These are phyloP conservation scores for Pocillopora verrucosa DNA, from an alignment of 64 coral and sea anemone species.

Conservation along the genomic window DNA sequence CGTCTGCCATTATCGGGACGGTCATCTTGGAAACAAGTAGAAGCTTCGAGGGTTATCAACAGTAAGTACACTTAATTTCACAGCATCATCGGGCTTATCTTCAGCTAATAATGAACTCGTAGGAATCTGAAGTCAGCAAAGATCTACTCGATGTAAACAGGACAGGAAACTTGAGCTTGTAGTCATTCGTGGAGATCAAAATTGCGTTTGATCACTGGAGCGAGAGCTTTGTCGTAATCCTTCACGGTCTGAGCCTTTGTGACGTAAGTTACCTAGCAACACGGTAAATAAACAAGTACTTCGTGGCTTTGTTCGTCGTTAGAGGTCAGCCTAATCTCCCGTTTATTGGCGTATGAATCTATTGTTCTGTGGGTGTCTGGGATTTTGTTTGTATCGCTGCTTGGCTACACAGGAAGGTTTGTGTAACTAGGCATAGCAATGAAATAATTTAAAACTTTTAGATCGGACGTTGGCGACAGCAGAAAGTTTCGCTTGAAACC, in stretches of 20 bases:
- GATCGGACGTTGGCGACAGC: neutral
- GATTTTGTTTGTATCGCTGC: conserved; percentile 34
- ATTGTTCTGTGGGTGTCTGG: neutral
- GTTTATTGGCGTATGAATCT: neutral
- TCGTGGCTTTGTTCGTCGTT: neutral
- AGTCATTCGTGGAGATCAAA: neutral
- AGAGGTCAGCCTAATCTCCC: neutral
- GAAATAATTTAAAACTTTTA: neutral
- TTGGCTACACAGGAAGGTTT: conserved; percentile 14
- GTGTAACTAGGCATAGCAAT: neutral
- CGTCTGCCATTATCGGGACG: conserved; percentile 16
- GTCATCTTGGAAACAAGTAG: conserved; percentile 2
- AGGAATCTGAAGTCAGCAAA: neutral
- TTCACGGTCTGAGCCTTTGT: conserved; percentile 4
- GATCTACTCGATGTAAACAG: neutral
- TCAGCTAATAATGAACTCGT: neutral
- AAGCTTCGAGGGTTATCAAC: neutral
- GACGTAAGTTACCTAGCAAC: conserved; percentile 32
- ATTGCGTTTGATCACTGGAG: neutral
- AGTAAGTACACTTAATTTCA: neutral
- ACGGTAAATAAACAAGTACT: conserved; percentile 22
- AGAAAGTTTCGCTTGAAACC: neutral
- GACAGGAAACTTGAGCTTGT: neutral
- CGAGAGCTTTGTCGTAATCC: conserved; percentile 13
- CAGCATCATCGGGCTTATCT: neutral